Base-by-base conservation (phyloP, 2,888 invertebrate genomes). In the Pristionchus arcanus region DNA sequence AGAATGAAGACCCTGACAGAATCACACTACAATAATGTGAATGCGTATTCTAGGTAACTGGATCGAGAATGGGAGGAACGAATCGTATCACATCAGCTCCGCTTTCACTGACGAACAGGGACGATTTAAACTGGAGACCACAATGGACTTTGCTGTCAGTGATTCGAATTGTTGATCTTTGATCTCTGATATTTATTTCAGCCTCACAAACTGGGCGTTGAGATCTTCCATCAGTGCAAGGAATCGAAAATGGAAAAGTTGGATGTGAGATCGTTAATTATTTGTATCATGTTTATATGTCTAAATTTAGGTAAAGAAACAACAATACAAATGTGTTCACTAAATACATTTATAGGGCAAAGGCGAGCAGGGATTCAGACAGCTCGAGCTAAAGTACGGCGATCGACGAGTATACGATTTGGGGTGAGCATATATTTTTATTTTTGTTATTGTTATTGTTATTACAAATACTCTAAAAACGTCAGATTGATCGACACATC, bases 191-290 rank as follows among this genome's bases (percentile, higher is more conserved):
- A 34, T 77, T 16, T 21, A 2, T 49, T 34, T 1, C 53, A 81
- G 81, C 81, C 81, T n/a, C 49, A 49, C 81, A 49, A 49, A 13
- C 49, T 81, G 49, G n/a, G 28, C 34, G 49, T 81, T 16, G 49
- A 49, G n/a, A 25, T 81, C 53, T 81, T 81, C 53, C 81, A 81
- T 19, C 81, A 81, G 49, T 81, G 81, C 81, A 81, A 81, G 53
- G 81, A 81, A 19, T 81, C 81, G 21, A 81, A 13, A n/a, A 42
- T 4, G n/a, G 81, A 81, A 53, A 81, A 81, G 7, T 15, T 81
- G 49, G 49, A n/a, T 25, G 81, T 81, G 42, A 49, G 81, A 21
- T 3, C 9, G 11, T 13, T 74, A 5, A 21, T 74, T 19, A 37
- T 74, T 74, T 3, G 0, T 34, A 21, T 34, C 13, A 9, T 9